Base-by-base conservation (phyloP, 2,113 vertebrate species). In the Otis tarda region DNA sequence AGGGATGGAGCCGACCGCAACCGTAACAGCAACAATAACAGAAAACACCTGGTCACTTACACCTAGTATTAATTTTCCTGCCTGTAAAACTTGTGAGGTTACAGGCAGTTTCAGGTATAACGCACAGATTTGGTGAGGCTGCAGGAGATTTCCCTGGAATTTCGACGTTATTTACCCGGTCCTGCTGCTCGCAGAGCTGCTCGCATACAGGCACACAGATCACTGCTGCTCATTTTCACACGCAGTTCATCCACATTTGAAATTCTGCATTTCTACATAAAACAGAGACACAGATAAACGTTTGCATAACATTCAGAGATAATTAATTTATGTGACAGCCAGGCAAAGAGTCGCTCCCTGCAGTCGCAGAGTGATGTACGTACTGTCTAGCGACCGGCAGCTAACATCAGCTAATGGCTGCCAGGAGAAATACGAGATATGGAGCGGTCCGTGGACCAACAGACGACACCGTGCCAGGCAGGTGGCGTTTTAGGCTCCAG, bases 371-470 rank as follows among this genome's bases (percentile, higher is more conserved):
- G 68, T 37, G 50, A 79, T 23, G 55, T n/a, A 33, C 64, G 20
- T 11, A 59, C 18, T 52, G 11, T 41, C 64, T 14, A 75, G 87
- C 74, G 33, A 73, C 78, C 22, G 73, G 19, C 81, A 89, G 92
- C 86, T 63, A 75, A 10, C n/a, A 20, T 14, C 61, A 89, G 71
- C 28, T 96, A 96, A 97, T 96, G 95, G 83, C 95, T 97, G 94
- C 94, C 94, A 57, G 14, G 41, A 93, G 47, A 74, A 82, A 89
- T 41, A 81, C 2, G 60, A 95, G 78, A 91, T 80, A 47, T 8
- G 87, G 60, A 89, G 86, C 57, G 8, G 30, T 18, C 86, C 69
- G 18, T 2, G 15, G 73, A 53, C 14, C 19, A 77, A 81, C 57
- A 79, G 63, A 91, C 4, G 65, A 75, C 19, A 30, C 81, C 19